These are phyloP conservation scores for Chloropsis hardwickii DNA, from an alignment of 2,113 vertebrate species.

Conservation along the genomic window DNA sequence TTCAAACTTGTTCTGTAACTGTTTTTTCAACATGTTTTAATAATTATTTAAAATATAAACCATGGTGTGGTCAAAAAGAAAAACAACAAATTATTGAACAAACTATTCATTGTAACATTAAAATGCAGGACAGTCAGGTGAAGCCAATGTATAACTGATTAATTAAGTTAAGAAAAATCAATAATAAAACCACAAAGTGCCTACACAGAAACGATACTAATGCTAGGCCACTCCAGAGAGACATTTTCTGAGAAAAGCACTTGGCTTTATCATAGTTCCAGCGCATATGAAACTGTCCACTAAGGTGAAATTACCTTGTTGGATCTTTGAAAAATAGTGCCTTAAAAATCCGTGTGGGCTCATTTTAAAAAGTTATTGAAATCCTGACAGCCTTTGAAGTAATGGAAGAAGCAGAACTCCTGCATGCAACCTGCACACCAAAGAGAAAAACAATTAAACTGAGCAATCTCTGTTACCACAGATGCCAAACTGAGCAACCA, in stretches of 20 bases:
- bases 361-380: background rate
- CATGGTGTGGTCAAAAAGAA: background rate
- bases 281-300: accelerated
- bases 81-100: background rate
- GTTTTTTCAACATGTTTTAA: background rate
- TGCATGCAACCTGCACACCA: background rate
- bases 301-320: background rate
- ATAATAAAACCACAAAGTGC: background rate
- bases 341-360: background rate
- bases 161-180: background rate
- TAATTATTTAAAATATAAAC: background rate
- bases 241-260: background rate
- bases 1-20: background rate
- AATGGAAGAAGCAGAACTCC: background rate
- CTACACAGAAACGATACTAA: background rate
- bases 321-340: background rate
- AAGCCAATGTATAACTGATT: background rate
- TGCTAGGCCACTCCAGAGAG: background rate
- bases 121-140: background rate
- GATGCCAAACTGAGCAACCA: background rate
- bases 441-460: constrained; percentile 4
- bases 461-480: background rate
- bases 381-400: background rate
- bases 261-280: background rate
- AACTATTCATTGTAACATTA: background rate